phyloP scores from a whole-genome alignment of 2,797 vertebrate species.

The Onychomys arenicola region DNA sequence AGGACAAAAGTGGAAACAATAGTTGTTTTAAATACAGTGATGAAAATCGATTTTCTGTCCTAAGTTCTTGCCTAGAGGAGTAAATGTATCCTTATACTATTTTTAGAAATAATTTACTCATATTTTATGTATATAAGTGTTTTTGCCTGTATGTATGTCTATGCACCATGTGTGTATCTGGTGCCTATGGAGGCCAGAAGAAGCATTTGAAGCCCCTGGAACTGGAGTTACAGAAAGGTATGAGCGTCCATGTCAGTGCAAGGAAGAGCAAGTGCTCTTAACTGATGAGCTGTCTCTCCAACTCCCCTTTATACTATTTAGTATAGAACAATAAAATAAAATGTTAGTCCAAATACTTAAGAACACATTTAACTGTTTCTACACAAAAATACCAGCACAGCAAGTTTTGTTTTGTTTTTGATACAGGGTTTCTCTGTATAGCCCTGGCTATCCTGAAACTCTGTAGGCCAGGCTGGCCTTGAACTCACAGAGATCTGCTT shows the following conservation, averaged over 20 bases:
- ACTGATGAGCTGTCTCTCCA: neutral
- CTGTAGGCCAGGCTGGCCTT: neutral
- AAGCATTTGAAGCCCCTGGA: neutral
- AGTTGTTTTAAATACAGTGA: constrained; percentile 49
- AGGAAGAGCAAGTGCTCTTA: neutral
- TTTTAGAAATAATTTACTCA: neutral
- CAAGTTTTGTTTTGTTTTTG: neutral
- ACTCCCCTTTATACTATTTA: neutral
- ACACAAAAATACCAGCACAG: constrained; percentile 1
- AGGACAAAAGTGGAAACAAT: constrained; percentile 34
- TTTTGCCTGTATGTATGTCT: neutral
- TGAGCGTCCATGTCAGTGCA: neutral
- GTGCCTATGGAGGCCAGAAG: neutral
- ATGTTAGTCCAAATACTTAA: constrained; percentile 32
- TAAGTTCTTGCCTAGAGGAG: constrained; percentile 39
- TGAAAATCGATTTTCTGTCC: neutral
- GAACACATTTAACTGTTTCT: constrained; percentile 36
- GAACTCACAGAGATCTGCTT: neutral
- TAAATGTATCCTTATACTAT: neutral
- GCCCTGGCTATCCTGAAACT: too few species aligned
- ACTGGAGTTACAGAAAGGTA: neutral
- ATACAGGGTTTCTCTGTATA: too few species aligned
- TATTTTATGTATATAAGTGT: neutral
- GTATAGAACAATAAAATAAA: constrained; percentile 18
- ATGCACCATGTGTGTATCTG: neutral